These are phyloP conservation scores for Chinchilla lanigera DNA, from an alignment of 2,113 vertebrate genomes.

Conservation along the genomic window DNA sequence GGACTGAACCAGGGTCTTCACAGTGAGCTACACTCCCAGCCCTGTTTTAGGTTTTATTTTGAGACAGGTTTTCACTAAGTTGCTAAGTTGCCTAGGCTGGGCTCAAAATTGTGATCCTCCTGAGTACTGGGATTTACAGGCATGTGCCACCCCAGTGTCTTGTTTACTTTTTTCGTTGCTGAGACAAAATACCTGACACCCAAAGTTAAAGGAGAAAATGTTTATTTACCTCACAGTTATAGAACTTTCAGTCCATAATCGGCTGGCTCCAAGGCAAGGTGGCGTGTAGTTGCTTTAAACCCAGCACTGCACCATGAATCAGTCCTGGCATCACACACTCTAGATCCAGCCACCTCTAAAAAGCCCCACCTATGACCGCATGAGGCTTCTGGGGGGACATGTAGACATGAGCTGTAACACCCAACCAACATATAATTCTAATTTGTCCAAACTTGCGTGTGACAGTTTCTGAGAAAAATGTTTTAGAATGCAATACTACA, in stretches of 20 bases:
- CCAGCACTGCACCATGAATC: not conserved
- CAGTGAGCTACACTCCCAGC: not conserved
- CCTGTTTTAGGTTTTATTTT: not conserved
- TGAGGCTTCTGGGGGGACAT: not conserved
- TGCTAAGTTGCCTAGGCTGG: not conserved
- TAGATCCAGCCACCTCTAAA: not conserved
- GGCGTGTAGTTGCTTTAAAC: not conserved
- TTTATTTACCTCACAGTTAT: not conserved
- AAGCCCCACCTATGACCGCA: not conserved
- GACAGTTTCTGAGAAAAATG: not conserved
- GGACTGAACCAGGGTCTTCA: not conserved
- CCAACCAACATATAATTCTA: not conserved
- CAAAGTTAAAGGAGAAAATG: not conserved
- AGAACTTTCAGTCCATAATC: not conserved
- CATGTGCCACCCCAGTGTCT: not conserved
- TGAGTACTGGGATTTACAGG: not conserved
- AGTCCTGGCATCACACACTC: not conserved
- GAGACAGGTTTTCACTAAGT: not conserved
- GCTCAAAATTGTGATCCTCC: not conserved
- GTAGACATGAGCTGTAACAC: not conserved
- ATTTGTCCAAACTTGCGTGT: not conserved
- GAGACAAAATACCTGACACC: not conserved
- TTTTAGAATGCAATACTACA: not conserved
- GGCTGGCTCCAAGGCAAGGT: not conserved
- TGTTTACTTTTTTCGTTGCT: not conserved